Evolutionary conservation across 2,797 vertebrate species (phyloP), one percentile per base, ranked within the genome.

Genomic region (Artibeus jamaicensis): DNA sequence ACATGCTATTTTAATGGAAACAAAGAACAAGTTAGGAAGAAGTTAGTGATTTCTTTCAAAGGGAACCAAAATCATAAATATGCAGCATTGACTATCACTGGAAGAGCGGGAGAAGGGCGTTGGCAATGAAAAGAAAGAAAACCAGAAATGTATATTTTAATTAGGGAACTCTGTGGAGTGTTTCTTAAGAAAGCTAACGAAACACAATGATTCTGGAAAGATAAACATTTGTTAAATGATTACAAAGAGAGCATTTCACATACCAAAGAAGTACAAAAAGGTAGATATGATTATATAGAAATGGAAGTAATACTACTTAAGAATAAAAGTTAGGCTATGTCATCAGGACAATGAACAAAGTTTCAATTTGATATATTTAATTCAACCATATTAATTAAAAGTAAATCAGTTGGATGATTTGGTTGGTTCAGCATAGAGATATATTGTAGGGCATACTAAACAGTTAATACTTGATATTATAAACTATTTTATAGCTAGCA

Each of bases 301-400:
- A 19, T 76, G 7, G 34, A 85, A 50, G 29, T 29, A 93, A 48
- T 16, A 22, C 1, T 65, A 46, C n/a, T 83, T 68, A 84, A 82
- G 59, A 95, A 55, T 70, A 89, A 86, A 73, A 71, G 46, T 78
- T 46, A 88, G 11, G 21, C 12, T n/a, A 91, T 18, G 37, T 65
- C 34, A 62, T 77, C 26, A 70, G 9, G 32, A 12, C 44, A 44
- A 48, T 78, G 44, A 96, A 79, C 57, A 3, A 87, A 82, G 22
- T 55, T 71, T 85, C 18, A 68, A 34, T 37, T 55, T 78, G 57
- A 70, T 62, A 39, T 55, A 68, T 55, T 89, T 76, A 81, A 95
- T 94, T 76, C 3, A 62, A 87, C 6, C 29, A 68, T 53, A 81
- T 74, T 62, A 92, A 57, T 88, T 91, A 83, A 84, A 89, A 89